These are phyloP conservation scores for Aegotheles bennettii DNA, from an alignment of 2,113 vertebrate species.

Conservation along the genomic window DNA sequence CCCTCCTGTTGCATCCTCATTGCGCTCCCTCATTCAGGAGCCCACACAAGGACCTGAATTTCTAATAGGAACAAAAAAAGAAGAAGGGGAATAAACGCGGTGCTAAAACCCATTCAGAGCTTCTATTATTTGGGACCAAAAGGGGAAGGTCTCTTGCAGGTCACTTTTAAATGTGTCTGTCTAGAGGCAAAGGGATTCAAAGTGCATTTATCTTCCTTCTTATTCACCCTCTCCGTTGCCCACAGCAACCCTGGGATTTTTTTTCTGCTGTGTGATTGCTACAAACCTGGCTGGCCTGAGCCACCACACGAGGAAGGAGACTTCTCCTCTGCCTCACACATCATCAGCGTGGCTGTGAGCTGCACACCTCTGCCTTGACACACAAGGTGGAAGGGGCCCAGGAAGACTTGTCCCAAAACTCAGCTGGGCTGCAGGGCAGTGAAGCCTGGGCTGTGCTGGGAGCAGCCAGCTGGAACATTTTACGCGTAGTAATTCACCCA, in stretches of 20 bases:
- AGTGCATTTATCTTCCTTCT: slow-evolving; percentile 15
- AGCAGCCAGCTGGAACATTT: slow-evolving; percentile 14
- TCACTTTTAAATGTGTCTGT: slow-evolving; percentile 39
- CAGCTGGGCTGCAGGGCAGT: background rate
- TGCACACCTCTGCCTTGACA: background rate
- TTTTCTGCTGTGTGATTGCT: background rate
- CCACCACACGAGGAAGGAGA: background rate
- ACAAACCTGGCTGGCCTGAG: background rate
- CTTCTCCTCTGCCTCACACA: background rate
- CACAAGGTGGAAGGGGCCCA: background rate
- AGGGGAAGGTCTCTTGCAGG: slow-evolving; percentile 32
- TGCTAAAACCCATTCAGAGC: slow-evolving; percentile 25
- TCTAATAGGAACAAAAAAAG: background rate
- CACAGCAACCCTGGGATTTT: background rate
- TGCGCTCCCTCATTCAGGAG: background rate
- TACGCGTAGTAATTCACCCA: background rate
- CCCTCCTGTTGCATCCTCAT: slow-evolving; percentile 2
- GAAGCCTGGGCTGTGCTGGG: background rate
- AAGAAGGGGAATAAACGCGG: background rate
- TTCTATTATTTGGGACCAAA: slow-evolving; percentile 39
- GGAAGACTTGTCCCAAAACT: background rate
- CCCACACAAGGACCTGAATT: background rate
- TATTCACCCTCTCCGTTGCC: background rate
- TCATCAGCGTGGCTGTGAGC: background rate
- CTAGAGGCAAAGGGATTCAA: slow-evolving; percentile 23